phyloP scores from a whole-genome alignment of 1,140 invertebrate genomes.

The Pogonomyrmex californicus region DNA sequence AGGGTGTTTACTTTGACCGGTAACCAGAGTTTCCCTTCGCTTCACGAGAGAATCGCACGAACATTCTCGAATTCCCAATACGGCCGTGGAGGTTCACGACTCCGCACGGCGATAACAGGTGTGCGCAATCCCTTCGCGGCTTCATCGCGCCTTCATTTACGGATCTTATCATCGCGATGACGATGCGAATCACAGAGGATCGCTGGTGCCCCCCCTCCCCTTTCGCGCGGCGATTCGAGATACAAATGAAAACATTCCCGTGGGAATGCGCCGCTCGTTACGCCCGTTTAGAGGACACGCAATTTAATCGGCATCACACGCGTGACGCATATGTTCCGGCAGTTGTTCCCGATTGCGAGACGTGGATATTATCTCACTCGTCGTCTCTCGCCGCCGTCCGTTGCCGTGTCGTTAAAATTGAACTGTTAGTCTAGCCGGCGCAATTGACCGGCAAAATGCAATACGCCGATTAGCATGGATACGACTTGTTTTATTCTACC shows the following conservation, averaged over 20 bases:
- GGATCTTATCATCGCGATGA: neutral
- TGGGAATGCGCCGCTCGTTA: slow-evolving; percentile 48
- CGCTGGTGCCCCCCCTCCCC: neutral
- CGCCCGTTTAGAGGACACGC: slow-evolving; percentile 37
- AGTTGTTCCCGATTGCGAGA: slow-evolving; percentile 43
- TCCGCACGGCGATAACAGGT: slow-evolving; percentile 13
- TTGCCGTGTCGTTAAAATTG: slow-evolving; percentile 32
- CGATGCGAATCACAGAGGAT: slow-evolving; percentile 28
- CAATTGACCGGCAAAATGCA: slow-evolving; percentile 61
- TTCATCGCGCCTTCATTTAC: slow-evolving; percentile 48
- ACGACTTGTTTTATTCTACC: slow-evolving; percentile 57
- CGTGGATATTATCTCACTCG: slow-evolving; percentile 51
- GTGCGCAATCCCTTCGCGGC: slow-evolving; percentile 40
- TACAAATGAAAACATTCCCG: slow-evolving; percentile 31
- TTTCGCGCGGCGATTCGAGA: neutral
- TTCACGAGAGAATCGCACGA: slow-evolving; percentile 5
- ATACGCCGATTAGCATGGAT: slow-evolving; percentile 56
- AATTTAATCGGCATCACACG: slow-evolving; percentile 53
- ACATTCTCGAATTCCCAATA: slow-evolving; percentile 40
- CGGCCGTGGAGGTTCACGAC: slow-evolving; percentile 27
- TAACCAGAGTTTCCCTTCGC: neutral
- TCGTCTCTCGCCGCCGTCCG: slow-evolving; percentile 31
- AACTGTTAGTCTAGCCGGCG: slow-evolving; percentile 31
- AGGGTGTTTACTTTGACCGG: slow-evolving; percentile 1
- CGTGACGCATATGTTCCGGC: slow-evolving; percentile 44